Base-by-base conservation (phyloP, 1,140 invertebrate genomes). In the Aphaenogaster floridana region DNA sequence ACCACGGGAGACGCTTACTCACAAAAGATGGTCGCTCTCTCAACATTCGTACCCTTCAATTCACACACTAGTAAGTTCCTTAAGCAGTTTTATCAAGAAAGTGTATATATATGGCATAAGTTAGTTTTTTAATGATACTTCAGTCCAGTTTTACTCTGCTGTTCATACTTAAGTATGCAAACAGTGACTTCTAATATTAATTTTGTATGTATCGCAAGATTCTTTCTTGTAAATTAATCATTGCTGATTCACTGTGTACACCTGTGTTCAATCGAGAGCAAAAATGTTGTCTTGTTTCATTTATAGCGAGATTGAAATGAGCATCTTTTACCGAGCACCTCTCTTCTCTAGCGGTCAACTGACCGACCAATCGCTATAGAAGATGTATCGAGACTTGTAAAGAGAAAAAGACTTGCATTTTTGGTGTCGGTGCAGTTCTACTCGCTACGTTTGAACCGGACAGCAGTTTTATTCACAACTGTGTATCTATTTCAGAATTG, bases 191-290 rank as follows among this genome's bases (percentile, higher is more conserved):
- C 52, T 79, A 89, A 71, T 57, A 68, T 88, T 59, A 87, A 76
- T 50, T 39, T 78, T 64, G n/a, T n/a, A 72, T 81, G 36, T 52
- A 78, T 91, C 88, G 64, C 45, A 90, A 90, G 86, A 91, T 91
- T 90, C 88, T 91, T 91, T 90, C 79, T 79, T 78, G 39, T 54
- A 88, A 91, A 92, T 83, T 86, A 84, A 90, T 90, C 28, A 8
- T 28, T 42, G 6, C n/a, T 42, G 36, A 57, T 57, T n/a, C 59
- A 42, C 3, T 42, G 11, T 59, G 28, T 72, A 72, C 7, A 72
- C 7, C 28, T 48, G 21, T 1, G 2, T 69, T 69, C 6, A 69
- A 69, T 28, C 9, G 21, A 69, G 21, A 69, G 21, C 21, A 28
- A 69, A 69, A 17, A 21, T 69, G 42, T 68, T 48, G 8, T 69